Percentiles rank a stretch among this genome's conserved stretches.
These are phyloP conservation scores for Marmota monax DNA, from an alignment of 2,113 vertebrate species.

Conservation along the genomic window DNA sequence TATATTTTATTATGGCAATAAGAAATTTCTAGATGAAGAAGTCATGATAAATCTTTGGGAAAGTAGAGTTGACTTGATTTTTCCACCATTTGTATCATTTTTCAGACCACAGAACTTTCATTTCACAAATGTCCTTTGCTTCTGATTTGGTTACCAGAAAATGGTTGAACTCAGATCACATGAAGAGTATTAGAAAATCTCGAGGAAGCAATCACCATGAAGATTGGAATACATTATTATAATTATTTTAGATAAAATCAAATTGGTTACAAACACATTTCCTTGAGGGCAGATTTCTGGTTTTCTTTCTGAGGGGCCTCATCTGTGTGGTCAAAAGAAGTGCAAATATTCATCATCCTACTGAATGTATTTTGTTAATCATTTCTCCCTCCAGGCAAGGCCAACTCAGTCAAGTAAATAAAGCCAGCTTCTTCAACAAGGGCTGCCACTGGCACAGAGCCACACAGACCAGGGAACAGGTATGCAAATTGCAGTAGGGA, in stretches of 20 bases:
- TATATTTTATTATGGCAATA: neutral
- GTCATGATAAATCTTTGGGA: neutral
- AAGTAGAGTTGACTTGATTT: neutral
- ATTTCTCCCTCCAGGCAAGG: neutral
- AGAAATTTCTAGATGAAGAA: neutral
- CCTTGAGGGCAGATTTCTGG: neutral
- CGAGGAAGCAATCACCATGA: neutral
- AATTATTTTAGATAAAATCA: slow-evolving; percentile 49
- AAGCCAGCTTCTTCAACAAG: neutral
- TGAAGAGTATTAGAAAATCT: neutral
- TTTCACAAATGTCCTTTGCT: neutral
- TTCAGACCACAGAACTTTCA: neutral
- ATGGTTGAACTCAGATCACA: neutral
- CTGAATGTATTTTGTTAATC: neutral
- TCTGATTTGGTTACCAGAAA: neutral
- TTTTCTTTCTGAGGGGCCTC: slow-evolving; percentile 35
- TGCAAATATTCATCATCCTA: neutral
- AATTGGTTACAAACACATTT: slow-evolving; percentile 36
- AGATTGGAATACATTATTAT: neutral
- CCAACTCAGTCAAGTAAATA: neutral
- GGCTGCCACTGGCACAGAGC: neutral
- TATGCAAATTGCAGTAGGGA: neutral
- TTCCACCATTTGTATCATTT: neutral
- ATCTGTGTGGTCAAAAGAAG: slow-evolving; percentile 6
- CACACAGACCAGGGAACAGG: neutral